Conservation (phyloP, 2,888 invertebrate species). For the Lithophane ornitopus region DNA sequence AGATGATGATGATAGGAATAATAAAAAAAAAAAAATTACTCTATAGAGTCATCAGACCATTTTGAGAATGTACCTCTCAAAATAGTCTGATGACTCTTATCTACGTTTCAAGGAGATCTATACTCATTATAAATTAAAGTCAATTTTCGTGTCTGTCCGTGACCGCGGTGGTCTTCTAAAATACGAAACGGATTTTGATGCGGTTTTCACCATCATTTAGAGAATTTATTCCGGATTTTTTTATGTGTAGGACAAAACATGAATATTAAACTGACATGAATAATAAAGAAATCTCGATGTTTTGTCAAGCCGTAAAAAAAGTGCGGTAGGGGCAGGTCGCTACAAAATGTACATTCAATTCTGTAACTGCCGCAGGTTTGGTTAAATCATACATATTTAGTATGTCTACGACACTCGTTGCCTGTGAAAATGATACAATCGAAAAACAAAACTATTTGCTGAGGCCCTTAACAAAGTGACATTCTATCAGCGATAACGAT, state of each 20-base stretch:
- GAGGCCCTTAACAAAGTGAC: no score
- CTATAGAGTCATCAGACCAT: neutral
- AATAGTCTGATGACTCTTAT: no score
- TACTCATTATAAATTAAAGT: neutral
- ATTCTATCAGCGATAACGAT: no score
- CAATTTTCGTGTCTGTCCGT: neutral
- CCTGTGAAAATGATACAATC: neutral
- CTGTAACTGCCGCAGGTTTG: neutral
- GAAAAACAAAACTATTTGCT: neutral
- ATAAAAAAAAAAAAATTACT: no score
- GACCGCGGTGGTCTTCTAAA: neutral
- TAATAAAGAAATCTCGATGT: no score
- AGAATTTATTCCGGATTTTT: no score
- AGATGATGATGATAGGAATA: no score
- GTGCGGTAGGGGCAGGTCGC: no score
- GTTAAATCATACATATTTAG: neutral
- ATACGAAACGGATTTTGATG: neutral
- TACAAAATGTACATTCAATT: neutral
- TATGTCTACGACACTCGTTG: neutral
- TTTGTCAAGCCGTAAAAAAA: no score
- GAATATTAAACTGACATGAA: no score
- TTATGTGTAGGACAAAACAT: no score
- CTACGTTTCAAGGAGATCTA: neutral
- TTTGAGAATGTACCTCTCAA: neutral
- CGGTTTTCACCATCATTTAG: no score